Evolutionary conservation across 2,888 invertebrate species (phyloP).

Genomic region (Drosophila nigricruria): DNA sequence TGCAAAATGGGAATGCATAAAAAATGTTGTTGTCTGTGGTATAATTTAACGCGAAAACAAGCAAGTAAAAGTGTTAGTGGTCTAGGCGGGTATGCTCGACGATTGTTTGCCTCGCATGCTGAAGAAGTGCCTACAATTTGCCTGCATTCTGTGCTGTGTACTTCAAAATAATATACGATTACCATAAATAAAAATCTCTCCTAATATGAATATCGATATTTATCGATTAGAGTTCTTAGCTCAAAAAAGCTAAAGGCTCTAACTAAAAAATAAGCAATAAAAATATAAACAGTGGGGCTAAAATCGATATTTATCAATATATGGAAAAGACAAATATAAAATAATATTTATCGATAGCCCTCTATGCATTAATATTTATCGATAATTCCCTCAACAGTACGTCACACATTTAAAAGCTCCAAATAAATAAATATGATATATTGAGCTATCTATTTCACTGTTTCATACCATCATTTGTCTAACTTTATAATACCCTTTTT

Average conservation of each 20-base stretch:
- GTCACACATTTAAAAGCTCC: neutral
- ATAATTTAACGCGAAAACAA: conserved; percentile 64
- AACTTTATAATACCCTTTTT: neutral
- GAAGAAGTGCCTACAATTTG: neutral
- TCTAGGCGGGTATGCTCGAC: neutral
- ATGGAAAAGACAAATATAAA: no score
- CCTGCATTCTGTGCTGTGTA: neutral
- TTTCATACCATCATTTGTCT: neutral
- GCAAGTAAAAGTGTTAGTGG: conserved; percentile 17
- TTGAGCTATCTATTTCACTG: neutral
- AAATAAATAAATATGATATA: neutral
- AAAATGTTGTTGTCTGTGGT: conserved; percentile 53
- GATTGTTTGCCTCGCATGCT: neutral
- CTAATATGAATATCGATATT: neutral
- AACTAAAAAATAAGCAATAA: neutral
- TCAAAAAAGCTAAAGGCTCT: neutral
- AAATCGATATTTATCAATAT: conserved; percentile 5
- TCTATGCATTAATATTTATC: neutral
- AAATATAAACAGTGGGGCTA: no score
- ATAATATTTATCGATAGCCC: conserved; percentile 1
- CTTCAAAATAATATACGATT: neutral
- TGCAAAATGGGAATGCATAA: conserved; percentile 45
- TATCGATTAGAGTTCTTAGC: neutral
- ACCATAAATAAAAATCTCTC: neutral
- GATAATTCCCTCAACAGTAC: neutral